phyloP scores from a whole-genome alignment of 1,140 invertebrate genomes.

The Aporrectodea caliginosa region DNA sequence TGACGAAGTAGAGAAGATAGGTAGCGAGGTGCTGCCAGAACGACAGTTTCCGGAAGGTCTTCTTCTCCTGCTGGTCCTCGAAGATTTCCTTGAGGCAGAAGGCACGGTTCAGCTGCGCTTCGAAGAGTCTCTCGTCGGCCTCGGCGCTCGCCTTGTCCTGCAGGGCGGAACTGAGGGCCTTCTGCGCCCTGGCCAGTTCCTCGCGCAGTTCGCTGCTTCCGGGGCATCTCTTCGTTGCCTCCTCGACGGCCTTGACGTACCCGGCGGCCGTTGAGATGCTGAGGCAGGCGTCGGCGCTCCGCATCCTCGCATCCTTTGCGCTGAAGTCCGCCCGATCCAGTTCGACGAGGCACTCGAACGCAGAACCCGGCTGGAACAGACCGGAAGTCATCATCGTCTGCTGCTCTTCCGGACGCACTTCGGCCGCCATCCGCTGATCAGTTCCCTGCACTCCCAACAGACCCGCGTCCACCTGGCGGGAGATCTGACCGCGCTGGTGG shows the following conservation, averaged over 20 bases:
- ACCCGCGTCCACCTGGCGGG: too few species aligned
- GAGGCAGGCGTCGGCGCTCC: background rate
- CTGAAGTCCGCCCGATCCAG: too few species aligned
- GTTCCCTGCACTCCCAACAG: too few species aligned
- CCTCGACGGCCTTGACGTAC: background rate
- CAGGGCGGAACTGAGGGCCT: background rate
- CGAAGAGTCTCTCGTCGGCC: background rate
- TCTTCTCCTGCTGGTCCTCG: background rate
- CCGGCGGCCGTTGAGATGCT: background rate
- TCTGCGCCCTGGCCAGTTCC: conserved; percentile 7
- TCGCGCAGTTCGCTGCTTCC: background rate
- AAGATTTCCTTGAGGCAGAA: background rate
- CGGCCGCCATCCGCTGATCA: too few species aligned
- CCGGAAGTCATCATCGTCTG: too few species aligned
- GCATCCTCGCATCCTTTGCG: too few species aligned
- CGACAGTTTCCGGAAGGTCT: background rate
- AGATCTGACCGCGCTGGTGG: too few species aligned
- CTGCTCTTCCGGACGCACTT: too few species aligned
- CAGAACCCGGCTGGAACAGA: too few species aligned
- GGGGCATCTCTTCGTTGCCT: background rate
- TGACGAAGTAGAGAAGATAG: conserved; percentile 6
- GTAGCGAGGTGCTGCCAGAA: conserved; percentile 17
- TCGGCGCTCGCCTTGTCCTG: conserved; percentile 2
- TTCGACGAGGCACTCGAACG: too few species aligned
- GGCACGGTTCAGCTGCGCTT: background rate